These are phyloP conservation scores for Drosophila robusta DNA, from an alignment of 2,888 invertebrate species.

Conservation along the genomic window DNA sequence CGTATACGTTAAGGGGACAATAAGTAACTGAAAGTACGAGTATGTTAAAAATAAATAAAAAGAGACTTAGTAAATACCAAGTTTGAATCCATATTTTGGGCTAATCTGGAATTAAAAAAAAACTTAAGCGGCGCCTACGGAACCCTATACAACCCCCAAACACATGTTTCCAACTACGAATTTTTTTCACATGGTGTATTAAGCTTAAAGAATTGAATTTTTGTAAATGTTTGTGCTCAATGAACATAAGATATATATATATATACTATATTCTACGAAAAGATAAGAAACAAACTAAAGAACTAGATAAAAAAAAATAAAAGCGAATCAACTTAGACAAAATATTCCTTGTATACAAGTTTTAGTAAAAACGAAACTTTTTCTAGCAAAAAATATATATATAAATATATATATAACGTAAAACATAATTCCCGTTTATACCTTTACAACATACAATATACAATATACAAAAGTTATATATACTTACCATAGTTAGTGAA, in stretches of 20 bases:
- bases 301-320: constrained; percentile 9
- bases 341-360: constrained; percentile 74
- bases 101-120: background rate
- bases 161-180: constrained; percentile 67
- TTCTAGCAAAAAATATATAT: constrained; percentile 72
- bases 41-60: constrained; percentile 23
- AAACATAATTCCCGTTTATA: constrained; percentile 60
- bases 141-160: constrained; percentile 10
- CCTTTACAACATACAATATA: constrained; percentile 64
- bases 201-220: constrained; percentile 52
- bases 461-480: constrained; percentile 51
- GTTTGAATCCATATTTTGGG: constrained; percentile 21
- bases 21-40: constrained; percentile 61
- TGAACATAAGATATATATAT: constrained; percentile 31
- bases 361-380: constrained; percentile 57
- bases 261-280: constrained; percentile 8
- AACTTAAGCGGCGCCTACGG: constrained; percentile 8
- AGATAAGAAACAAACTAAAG: constrained; percentile 8
- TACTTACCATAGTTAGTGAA: constrained; percentile 66
- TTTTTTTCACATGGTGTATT: constrained; percentile 71
- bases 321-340: constrained; percentile 55
- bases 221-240: constrained; percentile 52
- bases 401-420: constrained; percentile 23
- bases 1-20: constrained; percentile 79
- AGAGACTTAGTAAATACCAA: constrained; percentile 25